These are phyloP conservation scores for Drosophila jambulina DNA, from an alignment of 1,140 invertebrate species.

Conservation along the genomic window DNA sequence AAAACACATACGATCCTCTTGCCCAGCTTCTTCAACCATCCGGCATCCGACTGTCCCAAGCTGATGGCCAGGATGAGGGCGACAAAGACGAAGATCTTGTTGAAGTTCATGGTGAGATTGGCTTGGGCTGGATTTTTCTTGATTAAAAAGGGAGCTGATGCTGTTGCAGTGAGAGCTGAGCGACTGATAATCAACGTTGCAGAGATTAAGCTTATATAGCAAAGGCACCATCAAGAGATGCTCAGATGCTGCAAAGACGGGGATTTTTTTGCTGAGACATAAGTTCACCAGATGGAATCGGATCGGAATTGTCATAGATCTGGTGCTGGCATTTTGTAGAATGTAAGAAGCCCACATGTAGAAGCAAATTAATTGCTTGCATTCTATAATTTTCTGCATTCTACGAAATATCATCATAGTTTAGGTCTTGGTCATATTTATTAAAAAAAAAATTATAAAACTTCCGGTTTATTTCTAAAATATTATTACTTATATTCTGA, in stretches of 20 bases:
- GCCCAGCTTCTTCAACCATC: constrained; percentile 74
- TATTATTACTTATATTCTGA: no score
- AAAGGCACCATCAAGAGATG: constrained; percentile 2
- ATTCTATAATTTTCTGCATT: not conserved
- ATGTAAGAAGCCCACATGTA: not conserved
- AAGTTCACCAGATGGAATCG: constrained; percentile 10
- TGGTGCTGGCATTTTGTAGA: not conserved
- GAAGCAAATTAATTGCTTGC: not conserved
- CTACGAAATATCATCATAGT: not conserved
- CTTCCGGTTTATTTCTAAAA: not conserved
- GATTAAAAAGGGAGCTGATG: constrained; percentile 1
- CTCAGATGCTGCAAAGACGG: constrained; percentile 35
- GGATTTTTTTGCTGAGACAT: constrained; percentile 38
- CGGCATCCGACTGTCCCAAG: constrained; percentile 68
- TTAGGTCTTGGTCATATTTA: not conserved
- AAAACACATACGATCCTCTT: constrained; percentile 71
- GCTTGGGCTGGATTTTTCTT: not conserved
- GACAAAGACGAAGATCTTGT: constrained; percentile 75
- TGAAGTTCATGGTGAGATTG: constrained; percentile 71
- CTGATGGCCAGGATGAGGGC: constrained; percentile 66
- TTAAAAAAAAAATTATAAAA: not conserved
- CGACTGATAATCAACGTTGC: constrained; percentile 33
- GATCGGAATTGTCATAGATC: not conserved
- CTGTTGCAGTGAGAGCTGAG: constrained; percentile 11
- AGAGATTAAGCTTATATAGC: constrained; percentile 43